Evolutionary conservation across 2,113 vertebrate species (phyloP), one percentile per base, ranked within the genome.

Genomic region (Noturus placidus): DNA sequence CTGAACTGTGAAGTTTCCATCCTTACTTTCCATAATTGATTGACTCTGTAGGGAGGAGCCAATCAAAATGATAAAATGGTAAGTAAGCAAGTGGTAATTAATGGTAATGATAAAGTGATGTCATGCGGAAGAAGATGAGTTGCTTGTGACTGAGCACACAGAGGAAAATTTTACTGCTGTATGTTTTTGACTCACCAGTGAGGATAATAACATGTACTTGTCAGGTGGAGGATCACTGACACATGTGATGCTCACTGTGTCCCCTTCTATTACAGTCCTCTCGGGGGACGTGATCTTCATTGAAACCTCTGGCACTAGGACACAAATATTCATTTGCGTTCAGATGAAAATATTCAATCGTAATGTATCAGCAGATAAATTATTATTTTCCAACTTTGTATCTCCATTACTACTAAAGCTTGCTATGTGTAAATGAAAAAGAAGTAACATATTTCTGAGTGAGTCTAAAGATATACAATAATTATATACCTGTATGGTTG

Each of bases 211-310:
- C 15, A 14, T 63, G 81, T 89, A 90, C 38, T 22, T 50, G 19
- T 78, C 30, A 20, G 83, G 82, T 27, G 59, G 69, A 65, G 85
- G 86, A 78, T 77, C 19, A 63, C 82, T 67, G 20, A 65, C 56
- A 86, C 89, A 90, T 50, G 20, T 86, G 46, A 90, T 72, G 33
- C 70, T 89, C 54, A 90, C 70, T 1, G 82, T 42, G n/a, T 89
- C 83, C 15, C 89, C 89, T 57, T 90, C 89, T 83, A 82, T 83
- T 59, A 89, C 25, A 65, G 57, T 77, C 6, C 3, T 15, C 11
- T 52, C 4, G 11, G 82, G 14, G 35, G 63, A 5, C 14, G 15
- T 9, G 52, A 89, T 76, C 25, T 83, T n/a, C 52, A 83, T 35
- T 70, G 65, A 85, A 80, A 88, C 38, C 4, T 65, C 8, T 33